Base-by-base conservation (phyloP, 2,888 invertebrate species). In the Liodrosophila aerea region DNA sequence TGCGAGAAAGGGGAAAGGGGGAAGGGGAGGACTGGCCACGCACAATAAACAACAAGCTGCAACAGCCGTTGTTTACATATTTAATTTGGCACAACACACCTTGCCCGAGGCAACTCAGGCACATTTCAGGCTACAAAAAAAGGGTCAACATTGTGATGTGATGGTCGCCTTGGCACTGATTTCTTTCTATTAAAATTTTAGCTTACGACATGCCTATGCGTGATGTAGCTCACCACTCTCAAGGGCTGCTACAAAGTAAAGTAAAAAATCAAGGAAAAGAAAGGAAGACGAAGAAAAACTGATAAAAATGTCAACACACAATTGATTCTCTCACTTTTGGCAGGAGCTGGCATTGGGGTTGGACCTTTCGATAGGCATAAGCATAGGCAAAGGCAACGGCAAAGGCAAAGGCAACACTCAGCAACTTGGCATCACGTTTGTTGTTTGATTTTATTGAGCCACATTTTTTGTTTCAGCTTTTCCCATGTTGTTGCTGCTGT, bases 281-380 rank as follows among this genome's bases (percentile, higher is more conserved):
- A n/a, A n/a, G n/a, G 22, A 22, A 22, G 22, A 8, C 9, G 29
- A 8, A 29, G 30, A 53, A 54, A 44, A 53, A 73, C 81, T 82
- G 84, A 82, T 82, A 81, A 77, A 82, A 82, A 84, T 82, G 81
- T 82, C 81, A 82, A 82, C 81, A 82, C 77, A 81, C 77, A 82
- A 82, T 82, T 82, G 81, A 82, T 81, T 83, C 84, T 70, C 68
- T 65, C 64, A 73, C 67, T 73, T 74, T 63, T 18, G 37, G 30
- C n/a, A 11, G 8, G 41, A 41, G 41, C 13, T 12, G 16, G 27
- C 8, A 34, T 8, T 13, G 51, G n/a, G 15, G n/a, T n/a, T n/a
- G n/a, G n/a, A n/a, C n/a, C n/a, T n/a, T n/a, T n/a, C n/a, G n/a
- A n/a, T n/a, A n/a, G n/a, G n/a, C n/a, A n/a, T n/a, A n/a, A n/a